phyloP scores from a whole-genome alignment of 2,113 vertebrate genomes.

The Rhinolophus sinicus region DNA sequence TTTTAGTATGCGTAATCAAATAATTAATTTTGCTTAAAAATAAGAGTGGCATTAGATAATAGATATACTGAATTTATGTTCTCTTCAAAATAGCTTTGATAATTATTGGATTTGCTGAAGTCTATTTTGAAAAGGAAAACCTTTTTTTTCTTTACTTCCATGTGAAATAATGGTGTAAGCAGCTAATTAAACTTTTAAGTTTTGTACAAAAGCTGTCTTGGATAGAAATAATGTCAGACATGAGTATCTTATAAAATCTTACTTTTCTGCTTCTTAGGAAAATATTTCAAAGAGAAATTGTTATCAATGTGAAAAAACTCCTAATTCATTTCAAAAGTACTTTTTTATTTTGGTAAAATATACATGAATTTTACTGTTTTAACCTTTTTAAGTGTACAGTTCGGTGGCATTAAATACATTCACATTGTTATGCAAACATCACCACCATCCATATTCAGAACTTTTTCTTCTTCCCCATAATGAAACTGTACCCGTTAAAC shows the following conservation, averaged over 20 bases:
- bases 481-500: slow-evolving; percentile 18
- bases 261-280: slow-evolving; percentile 44
- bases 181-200: not conserved
- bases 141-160: not conserved
- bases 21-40: slow-evolving; percentile 9
- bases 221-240: slow-evolving; percentile 33
- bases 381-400: not conserved
- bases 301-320: not conserved
- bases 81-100: slow-evolving; percentile 28
- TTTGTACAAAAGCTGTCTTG: slow-evolving; percentile 7
- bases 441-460: not conserved
- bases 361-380: not conserved
- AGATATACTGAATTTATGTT: not conserved
- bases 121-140: slow-evolving; percentile 47
- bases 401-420: not conserved
- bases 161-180: slow-evolving; percentile 42
- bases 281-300: not conserved
- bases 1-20: slow-evolving; percentile 37
- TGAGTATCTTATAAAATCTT: slow-evolving; percentile 31
- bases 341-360: slow-evolving; percentile 17
- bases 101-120: slow-evolving; percentile 37
- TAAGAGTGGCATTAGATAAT: not conserved
- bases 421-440: not conserved
- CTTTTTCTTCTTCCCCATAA: not conserved
- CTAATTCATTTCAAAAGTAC: not conserved